phyloP scores from a whole-genome alignment of 2,113 vertebrate genomes.

The Bubo blakistoni region DNA sequence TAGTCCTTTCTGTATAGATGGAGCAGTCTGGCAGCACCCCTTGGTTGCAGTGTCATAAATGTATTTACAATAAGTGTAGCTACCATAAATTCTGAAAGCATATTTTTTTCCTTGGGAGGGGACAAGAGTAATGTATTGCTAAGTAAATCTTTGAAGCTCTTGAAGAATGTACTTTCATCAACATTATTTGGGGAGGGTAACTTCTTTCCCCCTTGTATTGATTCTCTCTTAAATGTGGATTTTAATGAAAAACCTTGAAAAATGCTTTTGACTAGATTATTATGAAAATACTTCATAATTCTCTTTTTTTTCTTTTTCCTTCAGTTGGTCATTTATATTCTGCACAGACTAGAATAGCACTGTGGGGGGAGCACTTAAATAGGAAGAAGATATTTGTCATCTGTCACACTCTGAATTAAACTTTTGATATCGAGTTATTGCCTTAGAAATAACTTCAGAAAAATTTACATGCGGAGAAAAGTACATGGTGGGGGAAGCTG shows the following conservation, averaged over 20 bases:
- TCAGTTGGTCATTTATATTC: neutral
- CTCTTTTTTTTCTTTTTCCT: neutral
- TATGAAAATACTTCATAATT: neutral
- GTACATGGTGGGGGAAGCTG: conserved; percentile 44
- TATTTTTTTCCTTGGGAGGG: neutral
- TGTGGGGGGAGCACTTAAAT: conserved; percentile 55
- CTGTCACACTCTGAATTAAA: conserved; percentile 55
- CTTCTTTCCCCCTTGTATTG: neutral
- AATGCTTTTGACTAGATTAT: neutral
- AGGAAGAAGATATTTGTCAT: conserved; percentile 54
- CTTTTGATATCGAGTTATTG: conserved; percentile 37
- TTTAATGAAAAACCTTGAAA: conserved; percentile 32
- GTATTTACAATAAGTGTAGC: neutral
- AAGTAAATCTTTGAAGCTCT: neutral
- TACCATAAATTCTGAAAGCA: neutral
- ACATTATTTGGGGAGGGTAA: neutral
- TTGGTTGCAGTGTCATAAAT: neutral
- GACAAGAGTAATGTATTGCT: neutral
- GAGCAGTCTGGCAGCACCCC: neutral
- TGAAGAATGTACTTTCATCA: neutral
- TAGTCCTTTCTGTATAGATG: neutral
- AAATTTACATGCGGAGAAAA: conserved; percentile 31
- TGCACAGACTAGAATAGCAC: conserved; percentile 45
- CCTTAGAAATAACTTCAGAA: conserved; percentile 45
- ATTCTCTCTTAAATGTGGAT: neutral